These are phyloP conservation scores for Pinna nobilis DNA, from an alignment of 1,140 invertebrate species.

Conservation along the genomic window DNA sequence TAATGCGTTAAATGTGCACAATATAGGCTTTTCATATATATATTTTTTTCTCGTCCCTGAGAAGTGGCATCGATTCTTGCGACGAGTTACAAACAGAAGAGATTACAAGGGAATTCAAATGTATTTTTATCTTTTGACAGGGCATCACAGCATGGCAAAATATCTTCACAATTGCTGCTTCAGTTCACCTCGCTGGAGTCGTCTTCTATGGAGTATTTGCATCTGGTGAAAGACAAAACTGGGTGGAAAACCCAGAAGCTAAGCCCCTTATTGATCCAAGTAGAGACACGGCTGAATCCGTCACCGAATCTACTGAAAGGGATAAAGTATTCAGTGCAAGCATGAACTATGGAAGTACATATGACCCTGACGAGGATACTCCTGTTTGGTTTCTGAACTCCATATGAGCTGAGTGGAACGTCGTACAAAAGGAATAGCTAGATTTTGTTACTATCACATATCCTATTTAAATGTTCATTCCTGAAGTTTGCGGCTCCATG, in stretches of 20 bases:
- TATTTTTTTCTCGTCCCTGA: too few relatives aligned
- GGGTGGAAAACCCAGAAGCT: constrained; percentile 3
- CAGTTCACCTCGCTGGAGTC: constrained; percentile 37
- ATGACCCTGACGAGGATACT: constrained; percentile 2
- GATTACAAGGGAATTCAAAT: too few relatives aligned
- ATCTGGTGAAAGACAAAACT: constrained; percentile 23
- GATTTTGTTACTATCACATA: too few relatives aligned
- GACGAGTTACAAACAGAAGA: too few relatives aligned
- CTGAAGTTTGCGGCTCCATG: too few relatives aligned
- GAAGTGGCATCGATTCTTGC: too few relatives aligned
- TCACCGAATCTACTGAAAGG: background rate
- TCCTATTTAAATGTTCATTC: too few relatives aligned
- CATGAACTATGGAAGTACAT: background rate
- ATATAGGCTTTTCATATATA: too few relatives aligned
- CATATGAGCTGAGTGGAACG: too few relatives aligned
- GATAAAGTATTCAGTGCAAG: background rate
- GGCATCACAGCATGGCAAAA: constrained; percentile 20
- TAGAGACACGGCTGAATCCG: background rate
- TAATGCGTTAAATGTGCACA: too few relatives aligned
- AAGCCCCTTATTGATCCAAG: constrained; percentile 1
- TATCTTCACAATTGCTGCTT: constrained; percentile 38
- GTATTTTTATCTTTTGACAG: background rate
- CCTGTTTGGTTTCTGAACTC: constrained; percentile 11
- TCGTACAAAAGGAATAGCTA: too few relatives aligned
- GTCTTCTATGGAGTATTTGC: constrained; percentile 42